A percentile compares a stretch with the other conserved stretches of the same genome.
Conservation (phyloP, 2,888 invertebrate species). For the Osmoderma eremita region DNA sequence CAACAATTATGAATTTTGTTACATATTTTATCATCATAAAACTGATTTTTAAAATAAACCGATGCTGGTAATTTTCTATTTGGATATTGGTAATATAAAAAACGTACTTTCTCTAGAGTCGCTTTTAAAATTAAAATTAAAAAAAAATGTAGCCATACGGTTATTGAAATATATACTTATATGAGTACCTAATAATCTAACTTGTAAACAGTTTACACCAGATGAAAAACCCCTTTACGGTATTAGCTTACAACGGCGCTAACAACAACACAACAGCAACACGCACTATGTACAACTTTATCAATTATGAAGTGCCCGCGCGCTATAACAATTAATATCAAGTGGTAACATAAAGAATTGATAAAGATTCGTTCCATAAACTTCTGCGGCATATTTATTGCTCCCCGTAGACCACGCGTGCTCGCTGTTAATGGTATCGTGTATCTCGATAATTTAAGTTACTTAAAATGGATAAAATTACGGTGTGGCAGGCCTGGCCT, state of each 20-base stretch:
- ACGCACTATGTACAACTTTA: slow-evolving; percentile 36
- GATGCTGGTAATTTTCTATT: too few relatives aligned
- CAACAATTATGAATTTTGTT: too few relatives aligned
- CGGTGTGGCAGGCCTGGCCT: slow-evolving; percentile 42
- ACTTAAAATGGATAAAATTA: slow-evolving; percentile 51
- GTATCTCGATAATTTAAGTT: slow-evolving; percentile 51
- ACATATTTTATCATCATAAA: too few relatives aligned
- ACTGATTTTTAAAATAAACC: too few relatives aligned
- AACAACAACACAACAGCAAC: slow-evolving; percentile 18
- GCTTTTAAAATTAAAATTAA: too few relatives aligned
- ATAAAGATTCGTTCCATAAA: slow-evolving; percentile 48
- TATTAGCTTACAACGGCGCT: slow-evolving; percentile 23
- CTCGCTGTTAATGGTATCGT: slow-evolving; percentile 51
- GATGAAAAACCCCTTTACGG: slow-evolving; percentile 3
- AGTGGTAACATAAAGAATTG: slow-evolving; percentile 46
- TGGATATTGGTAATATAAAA: too few relatives aligned
- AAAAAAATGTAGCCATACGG: too few relatives aligned
- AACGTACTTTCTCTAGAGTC: too few relatives aligned
- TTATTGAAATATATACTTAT: background rate
- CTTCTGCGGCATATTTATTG: slow-evolving; percentile 48
- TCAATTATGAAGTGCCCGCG: slow-evolving; percentile 41
- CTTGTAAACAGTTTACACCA: slow-evolving; percentile 4
- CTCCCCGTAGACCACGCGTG: slow-evolving; percentile 52
- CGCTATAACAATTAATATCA: slow-evolving; percentile 43
- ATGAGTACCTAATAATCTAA: background rate